Base-by-base conservation (phyloP, 2,888 invertebrate genomes). In the Brachypalpus laphriformis region DNA sequence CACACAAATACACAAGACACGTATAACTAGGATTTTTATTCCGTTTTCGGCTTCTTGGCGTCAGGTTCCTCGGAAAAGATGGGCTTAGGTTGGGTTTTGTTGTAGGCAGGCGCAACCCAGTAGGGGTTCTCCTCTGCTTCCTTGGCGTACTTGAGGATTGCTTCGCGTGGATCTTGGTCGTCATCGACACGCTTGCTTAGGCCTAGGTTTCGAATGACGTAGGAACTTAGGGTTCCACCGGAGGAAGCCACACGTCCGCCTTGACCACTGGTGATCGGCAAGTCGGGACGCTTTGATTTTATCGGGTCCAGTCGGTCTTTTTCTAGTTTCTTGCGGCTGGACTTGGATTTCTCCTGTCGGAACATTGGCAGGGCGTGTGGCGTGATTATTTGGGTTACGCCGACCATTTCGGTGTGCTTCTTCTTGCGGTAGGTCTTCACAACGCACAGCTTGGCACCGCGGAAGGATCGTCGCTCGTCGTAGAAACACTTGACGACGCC, bases 311-410 rank as follows among this genome's bases (percentile, higher is more conserved):
- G 92, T 14, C 98, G 93, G 78, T 98, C 97, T 88, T 98, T 98
- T 89, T 98, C 98, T 94, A 97, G 95, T 89, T 96, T 96, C 89
- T 98, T 98, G 87, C 97, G 95, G 34, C 96, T 96, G 0, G 97
- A 97, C 87, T 97, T 95, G 0, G 98, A 95, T 87, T 97, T 95
- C 87, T 98, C 98, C 90, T 98, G 97, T 34, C 98, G 94, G 92
- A 99, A 99, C 92, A 99, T 93, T 0, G 99, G 99, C 76, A 99
- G 92, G 0, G 99, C 98, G 90, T 99, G 98, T 0, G 98, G 99
- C 0, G 99, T 98, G 8, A 99, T 98, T 47, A 99, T 97, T 90
- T 98, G 97, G 87, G 98, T 97, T 0, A 96, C 95, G 63, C 97
- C 96, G 66, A 98, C 95, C 72, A 98, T 95, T 91, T 98, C 98